Conservation (phyloP, 2,888 invertebrate species). For the Drosophila lacicola region DNA sequence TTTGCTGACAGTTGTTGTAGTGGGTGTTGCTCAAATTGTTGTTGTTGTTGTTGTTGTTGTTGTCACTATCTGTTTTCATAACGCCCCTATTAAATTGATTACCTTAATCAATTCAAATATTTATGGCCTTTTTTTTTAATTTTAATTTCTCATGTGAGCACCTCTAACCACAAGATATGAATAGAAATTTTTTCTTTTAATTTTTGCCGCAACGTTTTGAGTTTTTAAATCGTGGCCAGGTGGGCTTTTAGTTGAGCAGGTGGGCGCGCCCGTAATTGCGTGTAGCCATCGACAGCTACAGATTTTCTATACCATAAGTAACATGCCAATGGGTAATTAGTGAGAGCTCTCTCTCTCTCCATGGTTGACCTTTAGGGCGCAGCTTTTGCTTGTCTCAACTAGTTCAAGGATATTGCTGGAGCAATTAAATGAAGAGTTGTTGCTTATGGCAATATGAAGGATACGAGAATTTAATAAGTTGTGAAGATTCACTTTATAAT, state of each 20-base stretch:
- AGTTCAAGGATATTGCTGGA: slow-evolving; percentile 38
- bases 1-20: slow-evolving; percentile 32
- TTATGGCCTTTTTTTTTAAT: slow-evolving; percentile 58
- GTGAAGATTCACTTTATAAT: background rate
- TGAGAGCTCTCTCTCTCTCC: slow-evolving; percentile 16
- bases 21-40: slow-evolving; percentile 28
- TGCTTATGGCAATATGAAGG: no score
- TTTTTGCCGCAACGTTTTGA: slow-evolving; percentile 41
- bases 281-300: slow-evolving; percentile 39
- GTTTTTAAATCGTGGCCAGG: slow-evolving; percentile 27
- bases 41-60: slow-evolving; percentile 14
- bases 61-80: slow-evolving; percentile 26
- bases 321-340: slow-evolving; percentile 76
- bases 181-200: slow-evolving; percentile 10
- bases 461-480: slow-evolving; percentile 10
- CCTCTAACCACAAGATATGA: background rate
- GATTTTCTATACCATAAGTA: slow-evolving; percentile 68
- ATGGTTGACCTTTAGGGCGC: slow-evolving; percentile 42
- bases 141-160: slow-evolving; percentile 42
- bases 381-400: slow-evolving; percentile 18
- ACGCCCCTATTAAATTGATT: slow-evolving; percentile 73
- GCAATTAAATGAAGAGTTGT: background rate
- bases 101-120: slow-evolving; percentile 72
- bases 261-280: slow-evolving; percentile 35
- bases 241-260: background rate